Percentiles rank a stretch among this genome's conserved stretches.
phyloP scores from a whole-genome alignment of 1,140 invertebrate species.

The Drosophila hydei region DNA sequence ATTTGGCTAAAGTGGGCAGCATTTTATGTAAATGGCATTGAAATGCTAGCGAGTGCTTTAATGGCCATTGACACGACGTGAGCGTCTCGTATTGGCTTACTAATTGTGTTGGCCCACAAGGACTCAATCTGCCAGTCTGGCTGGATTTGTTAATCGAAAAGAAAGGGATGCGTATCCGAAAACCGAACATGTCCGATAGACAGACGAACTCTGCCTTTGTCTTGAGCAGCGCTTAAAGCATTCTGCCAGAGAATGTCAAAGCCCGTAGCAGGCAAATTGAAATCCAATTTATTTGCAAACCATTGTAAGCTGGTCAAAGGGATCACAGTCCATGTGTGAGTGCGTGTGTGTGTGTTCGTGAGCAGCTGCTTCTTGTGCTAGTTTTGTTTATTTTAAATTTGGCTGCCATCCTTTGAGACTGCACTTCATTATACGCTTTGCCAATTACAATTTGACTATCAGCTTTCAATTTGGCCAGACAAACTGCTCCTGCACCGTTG shows the following conservation, averaged over 20 bases:
- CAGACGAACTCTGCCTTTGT: constrained; percentile 37
- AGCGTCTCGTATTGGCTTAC: constrained; percentile 68
- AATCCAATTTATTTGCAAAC: constrained; percentile 73
- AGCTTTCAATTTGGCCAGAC: constrained; percentile 15
- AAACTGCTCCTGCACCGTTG: neutral
- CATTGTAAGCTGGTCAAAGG: constrained; percentile 56
- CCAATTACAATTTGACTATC: constrained; percentile 53
- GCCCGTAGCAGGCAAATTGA: constrained; percentile 34
- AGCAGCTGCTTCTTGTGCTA: constrained; percentile 33
- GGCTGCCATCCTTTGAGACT: constrained; percentile 39
- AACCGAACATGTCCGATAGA: constrained; percentile 1
- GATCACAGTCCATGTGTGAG: constrained; percentile 47
- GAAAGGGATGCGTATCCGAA: neutral
- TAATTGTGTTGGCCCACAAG: constrained; percentile 61
- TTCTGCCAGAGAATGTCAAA: constrained; percentile 55
- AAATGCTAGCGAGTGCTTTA: constrained; percentile 42
- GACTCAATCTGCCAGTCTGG: constrained; percentile 1
- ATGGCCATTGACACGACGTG: constrained; percentile 28
- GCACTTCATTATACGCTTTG: constrained; percentile 67
- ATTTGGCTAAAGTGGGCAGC: constrained; percentile 49
- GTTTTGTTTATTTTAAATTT: constrained; percentile 52
- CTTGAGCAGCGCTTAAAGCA: constrained; percentile 39
- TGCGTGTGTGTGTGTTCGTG: neutral
- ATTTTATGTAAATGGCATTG: constrained; percentile 63
- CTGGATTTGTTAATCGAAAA: constrained; percentile 12